A percentile compares a stretch with the other conserved stretches of the same genome.
Conservation (phyloP, 2,797 vertebrate species). For the Falco novaeseelandiae region DNA sequence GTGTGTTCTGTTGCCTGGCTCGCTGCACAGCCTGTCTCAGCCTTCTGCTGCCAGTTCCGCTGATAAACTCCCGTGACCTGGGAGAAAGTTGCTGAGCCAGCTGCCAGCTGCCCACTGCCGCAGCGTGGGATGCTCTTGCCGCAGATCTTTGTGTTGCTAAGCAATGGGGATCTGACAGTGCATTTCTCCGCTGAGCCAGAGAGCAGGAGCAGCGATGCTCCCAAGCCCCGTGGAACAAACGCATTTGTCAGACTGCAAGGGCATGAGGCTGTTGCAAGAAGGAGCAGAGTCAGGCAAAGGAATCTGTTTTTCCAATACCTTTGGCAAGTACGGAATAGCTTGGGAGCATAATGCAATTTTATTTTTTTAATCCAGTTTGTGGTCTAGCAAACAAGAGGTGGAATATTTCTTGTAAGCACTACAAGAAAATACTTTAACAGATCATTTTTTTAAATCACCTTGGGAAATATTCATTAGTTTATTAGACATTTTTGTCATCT, state of each 20-base stretch:
- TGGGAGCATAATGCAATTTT: background rate
- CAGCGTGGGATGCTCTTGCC: background rate
- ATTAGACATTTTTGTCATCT: background rate
- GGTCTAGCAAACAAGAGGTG: background rate
- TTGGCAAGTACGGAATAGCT: background rate
- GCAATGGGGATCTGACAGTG: background rate
- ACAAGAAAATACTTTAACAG: background rate
- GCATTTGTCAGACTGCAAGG: background rate
- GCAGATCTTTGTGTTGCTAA: background rate
- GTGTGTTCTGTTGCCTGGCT: background rate
- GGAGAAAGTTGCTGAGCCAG: background rate
- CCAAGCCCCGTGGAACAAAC: background rate
- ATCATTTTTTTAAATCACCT: background rate
- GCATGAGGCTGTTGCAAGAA: background rate
- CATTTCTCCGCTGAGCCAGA: fast-evolving
- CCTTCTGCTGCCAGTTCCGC: background rate
- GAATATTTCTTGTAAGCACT: background rate
- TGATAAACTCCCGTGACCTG: fast-evolving
- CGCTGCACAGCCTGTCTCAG: background rate
- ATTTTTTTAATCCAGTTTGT: background rate
- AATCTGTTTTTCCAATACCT: background rate
- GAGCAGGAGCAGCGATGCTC: background rate
- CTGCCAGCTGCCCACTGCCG: background rate
- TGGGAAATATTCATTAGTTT: background rate
- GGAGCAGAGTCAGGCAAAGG: background rate